Base-by-base conservation (phyloP, 1,140 invertebrate genomes). In the Nixonia krombeini region DNA sequence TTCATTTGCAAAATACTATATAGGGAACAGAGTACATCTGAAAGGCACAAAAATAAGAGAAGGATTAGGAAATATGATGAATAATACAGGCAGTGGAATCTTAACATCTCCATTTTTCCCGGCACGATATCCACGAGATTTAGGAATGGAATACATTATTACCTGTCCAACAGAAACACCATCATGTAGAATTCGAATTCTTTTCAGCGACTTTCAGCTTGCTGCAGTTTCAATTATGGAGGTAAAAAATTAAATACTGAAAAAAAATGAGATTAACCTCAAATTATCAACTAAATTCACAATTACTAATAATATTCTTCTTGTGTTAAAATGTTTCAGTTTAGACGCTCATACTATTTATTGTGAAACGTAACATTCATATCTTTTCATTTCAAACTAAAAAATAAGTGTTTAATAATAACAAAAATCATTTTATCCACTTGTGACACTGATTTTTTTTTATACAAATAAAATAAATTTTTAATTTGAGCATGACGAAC, bases 181-280 rank as follows among this genome's bases (percentile, higher is more conserved):
- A 0, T 74, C 79, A n/a, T 91, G 90, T 65, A 79, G 87, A 12
- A 87, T 93, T 23, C 86, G 88, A 38, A 69, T 93, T 21, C 83
- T 90, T 40, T 93, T 93, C 68, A 89, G 89, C 2, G 91, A 93
- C 72, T 92, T 91, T 71, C 88, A 90, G 63, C 76, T 93, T 44
- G 89, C 90, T 0, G 76, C 88, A 1, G 87, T 88, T 26, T 92
- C 91, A 0, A 90, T 91, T 5, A 87, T 92, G 63, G 91, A 92
- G 86, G 91, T 90, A 70, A 66, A 8, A 23, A 4, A 10, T 38
- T 51, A 2, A 50, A 21, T 7, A 45, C 38, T 13, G 41, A 42
- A 41, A 61, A 28, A 42, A 33, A 12, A 37, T 15, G 15, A 44
- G 1, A 4, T 10, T 29, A 4, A 9, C 28, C 8, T 8, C n/a